Evolutionary conservation across 2,113 vertebrate genomes (phyloP).

Genomic region (Clarias magur): DNA sequence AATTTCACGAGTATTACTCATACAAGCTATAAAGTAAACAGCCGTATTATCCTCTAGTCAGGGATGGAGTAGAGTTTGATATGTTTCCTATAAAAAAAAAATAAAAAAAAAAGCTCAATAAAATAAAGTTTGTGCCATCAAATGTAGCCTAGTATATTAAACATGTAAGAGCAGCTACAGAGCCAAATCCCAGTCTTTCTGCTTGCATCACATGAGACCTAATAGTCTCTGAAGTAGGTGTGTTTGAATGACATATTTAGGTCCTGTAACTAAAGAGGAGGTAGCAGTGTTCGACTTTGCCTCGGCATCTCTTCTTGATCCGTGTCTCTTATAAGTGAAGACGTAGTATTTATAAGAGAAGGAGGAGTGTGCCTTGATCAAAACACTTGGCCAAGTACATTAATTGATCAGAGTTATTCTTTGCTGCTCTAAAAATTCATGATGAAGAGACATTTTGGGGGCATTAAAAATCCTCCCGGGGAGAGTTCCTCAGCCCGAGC

Average conservation of each 20-base stretch:
- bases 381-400: not conserved
- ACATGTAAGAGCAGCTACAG: not conserved
- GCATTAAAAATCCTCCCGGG: slow-evolving; percentile 1
- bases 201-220: slow-evolving; percentile 12
- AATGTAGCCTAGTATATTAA: not conserved
- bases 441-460: slow-evolving; percentile 1
- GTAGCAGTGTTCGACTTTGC: not conserved
- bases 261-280: slow-evolving; percentile 6
- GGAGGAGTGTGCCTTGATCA: not conserved
- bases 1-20: not conserved
- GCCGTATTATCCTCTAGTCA: not conserved
- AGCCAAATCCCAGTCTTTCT: not conserved
- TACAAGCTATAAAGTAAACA: not conserved
- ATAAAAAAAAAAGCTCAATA: no score
- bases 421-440: not conserved
- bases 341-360: not conserved
- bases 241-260: slow-evolving; percentile 19
- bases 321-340: not conserved
- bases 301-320: not conserved
- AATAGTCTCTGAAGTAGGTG: not conserved
- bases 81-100: not conserved
- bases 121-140: not conserved
- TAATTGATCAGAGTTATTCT: not conserved
- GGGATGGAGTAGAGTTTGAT: not conserved
- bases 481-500: not conserved